Base-by-base conservation (phyloP, 2,888 invertebrate species). In the Entomobrya proxima region DNA sequence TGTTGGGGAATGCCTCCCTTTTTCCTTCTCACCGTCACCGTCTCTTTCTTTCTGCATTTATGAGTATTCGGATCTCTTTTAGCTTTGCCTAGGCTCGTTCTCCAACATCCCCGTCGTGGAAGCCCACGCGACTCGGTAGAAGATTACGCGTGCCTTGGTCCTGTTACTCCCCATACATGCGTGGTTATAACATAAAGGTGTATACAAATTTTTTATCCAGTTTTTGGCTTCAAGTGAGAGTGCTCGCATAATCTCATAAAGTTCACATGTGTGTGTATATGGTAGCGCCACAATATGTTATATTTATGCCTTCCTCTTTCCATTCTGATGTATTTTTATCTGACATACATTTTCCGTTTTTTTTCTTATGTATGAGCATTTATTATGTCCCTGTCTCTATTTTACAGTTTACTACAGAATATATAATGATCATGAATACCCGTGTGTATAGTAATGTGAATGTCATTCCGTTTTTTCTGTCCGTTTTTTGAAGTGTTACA, bases 71-170 rank as follows among this genome's bases (percentile, higher is more conserved):
- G 15, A 32, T 84, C 27, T 69, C 15, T 11, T 21, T 21, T n/a
- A 27, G 6, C 2, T 0, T 32, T 35, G 21, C 32, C 40, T 37
- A 69, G 47, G 27, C 72, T 72, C 72, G 52, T 67, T 52, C 80
- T 30, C 69, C n/a, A n/a, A n/a, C n/a, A n/a, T n/a, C n/a, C n/a
- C n/a, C n/a, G n/a, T n/a, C 21, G 18, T 87, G 81, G 82, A 86
- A 69, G 83, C 83, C 87, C 88, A 88, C 88, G 88, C 88, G 88
- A 88, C 88, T 85, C 81, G 78, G 64, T 80, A 83, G 85, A 87
- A 75, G 83, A 83, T 75, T 87, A 88, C 86, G 88, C 88, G 88
- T 88, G 88, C 88, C 87, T 85, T 74, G 47, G 64, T 67, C 76
- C 55, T 64, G 74, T 30, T 69, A 76, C 67, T 67, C 69, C 55